These are phyloP conservation scores for Dione vanillae DNA, from an alignment of 2,888 invertebrate species.

Conservation along the genomic window DNA sequence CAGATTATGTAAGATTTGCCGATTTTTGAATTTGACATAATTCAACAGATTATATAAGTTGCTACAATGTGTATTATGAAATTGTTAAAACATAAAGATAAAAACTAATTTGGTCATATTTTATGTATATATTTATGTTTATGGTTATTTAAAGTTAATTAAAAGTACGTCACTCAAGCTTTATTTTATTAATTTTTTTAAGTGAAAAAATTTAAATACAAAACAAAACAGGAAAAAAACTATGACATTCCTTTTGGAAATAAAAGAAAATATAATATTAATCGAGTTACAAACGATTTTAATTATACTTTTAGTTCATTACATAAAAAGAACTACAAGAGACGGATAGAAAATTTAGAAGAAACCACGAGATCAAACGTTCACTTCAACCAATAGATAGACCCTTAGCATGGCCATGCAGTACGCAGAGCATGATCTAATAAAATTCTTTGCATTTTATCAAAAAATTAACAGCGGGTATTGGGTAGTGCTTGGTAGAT, in stretches of 20 bases:
- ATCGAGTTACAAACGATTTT: slow-evolving; percentile 40
- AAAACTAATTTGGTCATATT: no score
- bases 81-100: slow-evolving; percentile 48
- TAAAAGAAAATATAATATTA: slow-evolving; percentile 27
- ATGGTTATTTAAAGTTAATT: slow-evolving; percentile 52
- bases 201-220: slow-evolving; percentile 53
- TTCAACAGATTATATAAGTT: no score
- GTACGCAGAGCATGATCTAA: slow-evolving; percentile 55
- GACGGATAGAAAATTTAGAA: slow-evolving; percentile 27
- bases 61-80: slow-evolving; percentile 19
- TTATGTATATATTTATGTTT: no score
- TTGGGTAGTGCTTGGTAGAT: slow-evolving; percentile 74
- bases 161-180: slow-evolving; percentile 74
- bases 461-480: slow-evolving; percentile 68
- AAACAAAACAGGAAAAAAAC: slow-evolving; percentile 40
- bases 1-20: slow-evolving; percentile 32
- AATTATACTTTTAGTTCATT: slow-evolving; percentile 17
- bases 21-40: no score
- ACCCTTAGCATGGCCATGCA: slow-evolving; percentile 73
- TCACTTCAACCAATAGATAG: slow-evolving; percentile 56
- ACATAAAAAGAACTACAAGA: slow-evolving; percentile 21
- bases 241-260: slow-evolving; percentile 44
- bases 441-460: slow-evolving; percentile 64
- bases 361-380: slow-evolving; percentile 12
- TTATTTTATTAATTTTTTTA: slow-evolving; percentile 55